phyloP scores from a whole-genome alignment of 2,797 vertebrate species.

The Emydoidea blandingii region DNA sequence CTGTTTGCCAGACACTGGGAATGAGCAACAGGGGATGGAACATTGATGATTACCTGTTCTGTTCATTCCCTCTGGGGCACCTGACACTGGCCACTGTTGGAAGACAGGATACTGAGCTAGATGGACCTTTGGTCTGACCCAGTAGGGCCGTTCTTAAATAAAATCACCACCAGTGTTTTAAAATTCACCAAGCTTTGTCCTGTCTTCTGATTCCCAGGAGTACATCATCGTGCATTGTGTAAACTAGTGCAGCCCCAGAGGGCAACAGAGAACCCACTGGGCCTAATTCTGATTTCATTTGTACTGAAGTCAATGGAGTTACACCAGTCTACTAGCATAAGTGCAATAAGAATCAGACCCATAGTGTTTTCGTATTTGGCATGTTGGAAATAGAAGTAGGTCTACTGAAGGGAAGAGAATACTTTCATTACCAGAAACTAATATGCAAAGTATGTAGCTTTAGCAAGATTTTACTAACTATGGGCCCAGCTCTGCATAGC shows the following conservation, averaged over 20 bases:
- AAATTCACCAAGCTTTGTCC: slow-evolving; percentile 1
- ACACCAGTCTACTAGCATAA: not conserved
- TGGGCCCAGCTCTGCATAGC: not conserved
- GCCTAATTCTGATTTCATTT: not conserved
- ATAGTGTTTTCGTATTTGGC: not conserved
- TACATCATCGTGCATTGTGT: not conserved
- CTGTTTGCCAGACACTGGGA: too few relatives aligned
- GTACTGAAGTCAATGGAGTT: not conserved
- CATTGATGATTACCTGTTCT: too few relatives aligned
- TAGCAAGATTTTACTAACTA: not conserved
- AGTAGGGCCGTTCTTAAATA: not conserved
- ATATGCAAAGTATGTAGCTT: not conserved
- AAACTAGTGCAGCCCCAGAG: not conserved
- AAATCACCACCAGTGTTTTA: not conserved
- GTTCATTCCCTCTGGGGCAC: too few relatives aligned
- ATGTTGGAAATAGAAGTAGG: not conserved
- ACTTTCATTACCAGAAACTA: not conserved
- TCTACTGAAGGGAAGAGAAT: not conserved
- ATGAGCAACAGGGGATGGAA: too few relatives aligned
- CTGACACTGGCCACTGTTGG: too few relatives aligned
- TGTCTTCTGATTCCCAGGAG: not conserved
- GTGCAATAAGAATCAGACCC: not conserved
- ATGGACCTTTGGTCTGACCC: too few relatives aligned
- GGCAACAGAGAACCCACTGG: not conserved
- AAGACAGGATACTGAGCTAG: too few relatives aligned